Conservation (phyloP, 2,888 invertebrate genomes). For the Sphaeridia pumilis region DNA sequence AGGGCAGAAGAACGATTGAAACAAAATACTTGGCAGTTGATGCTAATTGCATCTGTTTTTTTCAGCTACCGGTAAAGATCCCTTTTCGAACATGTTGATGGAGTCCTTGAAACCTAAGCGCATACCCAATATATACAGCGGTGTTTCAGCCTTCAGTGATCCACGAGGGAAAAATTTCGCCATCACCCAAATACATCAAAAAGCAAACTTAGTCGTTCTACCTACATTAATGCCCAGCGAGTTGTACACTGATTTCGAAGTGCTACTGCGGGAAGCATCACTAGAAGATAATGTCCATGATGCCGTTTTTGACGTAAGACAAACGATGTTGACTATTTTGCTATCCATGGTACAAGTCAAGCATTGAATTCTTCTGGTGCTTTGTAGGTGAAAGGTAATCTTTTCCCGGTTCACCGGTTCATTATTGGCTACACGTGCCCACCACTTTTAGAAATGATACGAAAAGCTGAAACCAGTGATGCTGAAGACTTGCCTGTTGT, state of each 20-base stretch:
- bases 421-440: conserved; percentile 55
- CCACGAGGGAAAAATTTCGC: conserved; percentile 64
- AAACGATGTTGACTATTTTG: conserved; percentile 1
- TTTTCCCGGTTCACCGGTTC: conserved; percentile 60
- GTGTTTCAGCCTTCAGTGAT: conserved; percentile 56
- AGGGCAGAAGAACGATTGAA: conserved; percentile 11
- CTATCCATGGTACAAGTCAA: too few species aligned
- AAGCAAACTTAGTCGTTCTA: conserved; percentile 41
- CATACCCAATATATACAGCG: conserved; percentile 59
- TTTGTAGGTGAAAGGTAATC: conserved; percentile 48
- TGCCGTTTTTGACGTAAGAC: conserved; percentile 53
- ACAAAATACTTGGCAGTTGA: neutral
- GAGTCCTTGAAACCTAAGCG: conserved; percentile 54
- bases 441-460: conserved; percentile 49
- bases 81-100: conserved; percentile 18
- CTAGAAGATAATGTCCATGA: conserved; percentile 61
- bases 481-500: conserved; percentile 38
- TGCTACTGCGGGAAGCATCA: conserved; percentile 51
- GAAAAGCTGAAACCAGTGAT: conserved; percentile 38
- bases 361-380: too few species aligned
- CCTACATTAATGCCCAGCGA: conserved; percentile 35
- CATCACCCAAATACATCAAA: conserved; percentile 49
- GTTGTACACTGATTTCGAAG: conserved; percentile 46
- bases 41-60: neutral
- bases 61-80: conserved; percentile 7